These are phyloP conservation scores for Hymenopus coronatus DNA, from an alignment of 2,888 invertebrate species.

Conservation along the genomic window DNA sequence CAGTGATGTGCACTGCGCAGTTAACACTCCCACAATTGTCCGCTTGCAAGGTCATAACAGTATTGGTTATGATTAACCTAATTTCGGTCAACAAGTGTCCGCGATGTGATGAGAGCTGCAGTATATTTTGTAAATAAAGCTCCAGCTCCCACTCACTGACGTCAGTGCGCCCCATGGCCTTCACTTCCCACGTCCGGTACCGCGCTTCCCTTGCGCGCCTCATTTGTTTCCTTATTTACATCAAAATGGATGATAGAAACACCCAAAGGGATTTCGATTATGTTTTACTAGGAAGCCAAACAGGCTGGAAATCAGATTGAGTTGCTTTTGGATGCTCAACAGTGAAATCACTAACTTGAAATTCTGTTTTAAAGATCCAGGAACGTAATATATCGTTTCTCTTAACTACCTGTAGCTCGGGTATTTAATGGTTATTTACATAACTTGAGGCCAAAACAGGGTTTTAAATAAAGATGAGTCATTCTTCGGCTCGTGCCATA, in stretches of 20 bases:
- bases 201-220: neutral
- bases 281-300: neutral
- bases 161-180: neutral
- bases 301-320: neutral
- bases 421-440: no score
- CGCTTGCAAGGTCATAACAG: neutral
- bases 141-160: neutral
- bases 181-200: neutral
- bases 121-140: neutral
- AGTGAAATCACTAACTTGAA: no score
- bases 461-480: no score
- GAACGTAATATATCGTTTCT: no score
- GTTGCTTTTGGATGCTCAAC: no score
- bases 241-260: neutral
- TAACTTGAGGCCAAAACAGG: no score
- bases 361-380: no score
- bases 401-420: no score
- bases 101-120: neutral
- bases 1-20: neutral
- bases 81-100: neutral
- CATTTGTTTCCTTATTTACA: neutral
- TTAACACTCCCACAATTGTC: neutral
- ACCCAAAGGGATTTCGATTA: neutral
- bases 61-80: conserved; percentile 5
- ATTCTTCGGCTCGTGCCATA: no score